Evolutionary conservation across 2,797 vertebrate genomes (phyloP).

Genomic region (Lepidocolaptes lacrymiger): DNA sequence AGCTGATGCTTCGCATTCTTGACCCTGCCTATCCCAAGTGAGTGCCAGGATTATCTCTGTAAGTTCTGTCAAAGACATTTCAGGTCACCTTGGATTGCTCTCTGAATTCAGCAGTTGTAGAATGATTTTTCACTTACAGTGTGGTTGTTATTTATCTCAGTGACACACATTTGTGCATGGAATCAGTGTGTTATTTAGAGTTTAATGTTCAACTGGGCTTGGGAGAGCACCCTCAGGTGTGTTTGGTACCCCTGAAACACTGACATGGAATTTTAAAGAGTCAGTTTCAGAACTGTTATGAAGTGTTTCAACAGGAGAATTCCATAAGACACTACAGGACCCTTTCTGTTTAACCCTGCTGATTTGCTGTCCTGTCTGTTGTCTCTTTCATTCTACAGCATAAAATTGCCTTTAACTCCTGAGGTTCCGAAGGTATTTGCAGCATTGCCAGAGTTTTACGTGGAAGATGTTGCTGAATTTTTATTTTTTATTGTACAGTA

Average conservation of each 20-base stretch:
- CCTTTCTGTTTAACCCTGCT: not conserved
- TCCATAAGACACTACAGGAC: not conserved
- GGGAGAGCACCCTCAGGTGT: not conserved
- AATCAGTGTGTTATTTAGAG: not conserved
- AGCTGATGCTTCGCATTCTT: constrained; percentile 94
- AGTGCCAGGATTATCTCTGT: constrained; percentile 61
- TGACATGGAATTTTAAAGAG: not conserved
- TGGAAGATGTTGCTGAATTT: constrained; percentile 99
- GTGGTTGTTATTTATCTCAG: not conserved
- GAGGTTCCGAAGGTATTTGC: constrained; percentile 97
- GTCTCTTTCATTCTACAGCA: constrained; percentile 73
- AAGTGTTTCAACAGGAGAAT: not conserved
- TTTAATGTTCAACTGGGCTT: not conserved
- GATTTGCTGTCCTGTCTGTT: not conserved
- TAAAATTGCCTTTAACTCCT: constrained; percentile 90
- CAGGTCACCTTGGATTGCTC: not conserved
- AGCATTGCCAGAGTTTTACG: constrained; percentile 96
- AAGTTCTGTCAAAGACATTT: not conserved
- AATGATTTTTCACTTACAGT: not conserved
- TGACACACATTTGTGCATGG: not conserved
- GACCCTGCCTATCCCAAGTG: constrained; percentile 95
- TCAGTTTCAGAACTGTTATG: not conserved
- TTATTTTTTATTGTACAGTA: constrained; percentile 99
- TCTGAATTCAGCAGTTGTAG: not conserved
- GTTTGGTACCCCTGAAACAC: not conserved